Evolutionary conservation across 2,888 invertebrate genomes (phyloP).

Genomic region (Aphelenchoides bicaudatus): DNA sequence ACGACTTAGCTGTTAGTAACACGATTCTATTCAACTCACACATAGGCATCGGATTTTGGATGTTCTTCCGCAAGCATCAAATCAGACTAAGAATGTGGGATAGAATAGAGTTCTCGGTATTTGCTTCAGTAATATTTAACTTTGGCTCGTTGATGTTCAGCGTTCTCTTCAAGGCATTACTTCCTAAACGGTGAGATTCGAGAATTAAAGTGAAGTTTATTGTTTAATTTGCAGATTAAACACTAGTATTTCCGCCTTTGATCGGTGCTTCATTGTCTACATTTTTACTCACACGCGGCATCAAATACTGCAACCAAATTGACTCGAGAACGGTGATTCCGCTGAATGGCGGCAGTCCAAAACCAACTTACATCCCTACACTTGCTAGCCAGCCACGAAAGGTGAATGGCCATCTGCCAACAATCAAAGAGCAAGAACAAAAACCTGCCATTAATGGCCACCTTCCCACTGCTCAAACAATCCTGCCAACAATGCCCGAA

Average conservation of each 20-base stretch:
- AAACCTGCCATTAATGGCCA: neutral
- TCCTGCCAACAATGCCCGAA: too few relatives aligned
- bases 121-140: constrained; percentile 73
- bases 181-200: constrained; percentile 68
- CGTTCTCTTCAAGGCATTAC: constrained; percentile 77
- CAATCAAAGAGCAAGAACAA: too few relatives aligned
- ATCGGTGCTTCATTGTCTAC: constrained; percentile 73
- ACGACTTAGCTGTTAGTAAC: constrained; percentile 66
- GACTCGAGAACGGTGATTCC: constrained; percentile 61
- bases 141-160: constrained; percentile 83
- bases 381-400: too few relatives aligned
- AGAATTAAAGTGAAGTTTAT: neutral
- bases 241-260: constrained; percentile 67
- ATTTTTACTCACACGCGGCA: constrained; percentile 69
- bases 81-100: constrained; percentile 47
- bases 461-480: too few relatives aligned
- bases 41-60: constrained; percentile 77
- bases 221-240: constrained; percentile 62
- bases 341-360: neutral
- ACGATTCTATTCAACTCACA: constrained; percentile 76
- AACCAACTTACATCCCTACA: too few relatives aligned
- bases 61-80: constrained; percentile 63
- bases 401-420: too few relatives aligned
- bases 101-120: constrained; percentile 61
- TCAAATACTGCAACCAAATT: constrained; percentile 69